Evolutionary conservation across 2,797 vertebrate genomes (phyloP).

Genomic region (Poecilia picta): DNA sequence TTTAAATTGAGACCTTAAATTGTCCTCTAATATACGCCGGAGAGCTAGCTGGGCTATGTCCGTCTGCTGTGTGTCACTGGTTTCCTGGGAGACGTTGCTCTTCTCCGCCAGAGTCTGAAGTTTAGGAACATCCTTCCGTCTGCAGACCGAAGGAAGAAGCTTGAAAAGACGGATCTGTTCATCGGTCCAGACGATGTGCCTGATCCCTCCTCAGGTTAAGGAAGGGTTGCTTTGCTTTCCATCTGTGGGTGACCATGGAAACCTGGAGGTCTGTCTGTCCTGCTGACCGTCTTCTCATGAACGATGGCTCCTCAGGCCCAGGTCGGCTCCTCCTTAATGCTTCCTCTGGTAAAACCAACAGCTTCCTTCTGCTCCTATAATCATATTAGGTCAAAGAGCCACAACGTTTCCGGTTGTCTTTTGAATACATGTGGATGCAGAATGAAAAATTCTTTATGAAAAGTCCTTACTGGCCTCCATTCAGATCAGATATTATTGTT

Average conservation of each 20-base stretch:
- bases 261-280: neutral
- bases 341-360: neutral
- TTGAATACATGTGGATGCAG: too few species aligned
- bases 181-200: neutral
- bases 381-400: neutral
- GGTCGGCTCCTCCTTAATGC: neutral
- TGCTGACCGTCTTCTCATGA: neutral
- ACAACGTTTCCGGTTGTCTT: too few species aligned
- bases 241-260: neutral
- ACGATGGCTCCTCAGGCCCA: neutral
- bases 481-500: too few species aligned
- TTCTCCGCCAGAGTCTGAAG: neutral
- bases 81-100: too few species aligned
- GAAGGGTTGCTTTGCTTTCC: neutral
- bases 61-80: too few species aligned
- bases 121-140: neutral
- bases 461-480: too few species aligned
- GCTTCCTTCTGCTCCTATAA: neutral
- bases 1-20: too few species aligned
- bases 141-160: neutral
- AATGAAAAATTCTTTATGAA: too few species aligned
- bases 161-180: neutral
- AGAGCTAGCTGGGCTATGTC: too few species aligned
- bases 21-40: too few species aligned
- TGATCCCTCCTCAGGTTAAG: neutral